These are phyloP conservation scores for Galeopsomyia nigrocyanea DNA, from an alignment of 2,888 invertebrate genomes.

Conservation along the genomic window DNA sequence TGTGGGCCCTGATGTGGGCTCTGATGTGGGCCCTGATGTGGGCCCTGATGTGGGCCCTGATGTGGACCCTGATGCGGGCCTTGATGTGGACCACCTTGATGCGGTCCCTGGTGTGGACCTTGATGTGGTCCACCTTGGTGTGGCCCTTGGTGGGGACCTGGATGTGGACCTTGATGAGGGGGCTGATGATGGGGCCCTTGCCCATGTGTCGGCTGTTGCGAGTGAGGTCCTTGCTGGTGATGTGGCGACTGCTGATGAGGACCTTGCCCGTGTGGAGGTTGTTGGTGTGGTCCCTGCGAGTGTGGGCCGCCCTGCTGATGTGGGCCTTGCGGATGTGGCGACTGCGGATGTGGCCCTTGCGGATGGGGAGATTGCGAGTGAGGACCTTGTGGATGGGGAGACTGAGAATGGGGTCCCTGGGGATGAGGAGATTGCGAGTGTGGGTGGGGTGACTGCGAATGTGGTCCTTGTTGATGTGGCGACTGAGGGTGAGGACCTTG, in stretches of 20 bases:
- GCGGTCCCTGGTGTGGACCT: constrained; percentile 48
- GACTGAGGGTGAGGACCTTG: constrained; percentile 61
- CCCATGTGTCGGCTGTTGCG: constrained; percentile 57
- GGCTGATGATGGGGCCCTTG: constrained; percentile 51
- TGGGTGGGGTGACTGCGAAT: constrained; percentile 34
- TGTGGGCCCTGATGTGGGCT: constrained; percentile 46
- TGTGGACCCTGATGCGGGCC: constrained; percentile 57
- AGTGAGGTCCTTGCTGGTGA: constrained; percentile 55
- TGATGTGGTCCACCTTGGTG: constrained; percentile 62
- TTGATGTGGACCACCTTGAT: constrained; percentile 60
- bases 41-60: constrained; percentile 61
- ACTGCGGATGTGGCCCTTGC: constrained; percentile 53
- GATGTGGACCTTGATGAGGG: constrained; percentile 55
- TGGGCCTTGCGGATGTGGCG: constrained; percentile 57
- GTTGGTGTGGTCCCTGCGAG: constrained; percentile 58
- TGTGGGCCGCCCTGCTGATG: constrained; percentile 62
- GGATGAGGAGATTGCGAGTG: constrained; percentile 34
- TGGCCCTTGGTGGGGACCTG: constrained; percentile 49
- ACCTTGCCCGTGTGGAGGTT: constrained; percentile 57
- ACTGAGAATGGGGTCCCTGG: constrained; percentile 48
- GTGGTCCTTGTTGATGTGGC: constrained; percentile 49
- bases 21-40: constrained; percentile 54
- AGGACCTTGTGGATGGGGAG: constrained; percentile 55
- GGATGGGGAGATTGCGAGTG: constrained; percentile 53
- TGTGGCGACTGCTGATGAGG: constrained; percentile 51